These are phyloP conservation scores for Sebastes baramenuke DNA, from an alignment of 2,797 vertebrate species.

Conservation along the genomic window DNA sequence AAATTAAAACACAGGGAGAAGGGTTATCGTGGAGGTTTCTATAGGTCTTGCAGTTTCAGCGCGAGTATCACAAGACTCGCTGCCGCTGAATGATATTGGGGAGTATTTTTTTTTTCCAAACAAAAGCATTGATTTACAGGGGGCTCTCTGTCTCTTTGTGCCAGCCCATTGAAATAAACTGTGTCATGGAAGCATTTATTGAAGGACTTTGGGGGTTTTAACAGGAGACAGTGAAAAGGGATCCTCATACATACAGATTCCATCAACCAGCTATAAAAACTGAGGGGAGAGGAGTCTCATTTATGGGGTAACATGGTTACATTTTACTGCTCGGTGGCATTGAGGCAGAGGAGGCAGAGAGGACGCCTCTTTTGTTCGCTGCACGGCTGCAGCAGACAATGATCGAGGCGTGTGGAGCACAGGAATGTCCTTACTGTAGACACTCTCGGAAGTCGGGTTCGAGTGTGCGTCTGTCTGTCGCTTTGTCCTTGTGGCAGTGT, in stretches of 20 bases:
- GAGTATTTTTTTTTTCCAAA: conserved; percentile 39
- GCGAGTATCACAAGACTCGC: conserved; percentile 42
- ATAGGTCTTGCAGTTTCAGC: conserved; percentile 67
- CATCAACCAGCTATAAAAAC: conserved; percentile 72
- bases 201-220: conserved; percentile 72
- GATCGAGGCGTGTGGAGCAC: conserved; percentile 66
- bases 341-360: conserved; percentile 69
- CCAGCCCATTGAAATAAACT: conserved; percentile 66
- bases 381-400: conserved; percentile 65
- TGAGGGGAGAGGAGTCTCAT: conserved; percentile 53
- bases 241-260: conserved; percentile 71
- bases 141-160: conserved; percentile 50
- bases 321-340: conserved; percentile 73
- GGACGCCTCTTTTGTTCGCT: conserved; percentile 71
- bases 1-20: conserved; percentile 59
- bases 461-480: conserved; percentile 73
- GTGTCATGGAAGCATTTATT: conserved; percentile 72
- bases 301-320: conserved; percentile 70
- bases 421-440: conserved; percentile 80
- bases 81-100: conserved; percentile 52
- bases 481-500: conserved; percentile 77
- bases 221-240: conserved; percentile 70
- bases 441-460: conserved; percentile 76
- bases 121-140: conserved; percentile 77
- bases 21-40: conserved; percentile 58